phyloP scores from a whole-genome alignment of 2,797 vertebrate genomes.

The Glossophaga mutica region DNA sequence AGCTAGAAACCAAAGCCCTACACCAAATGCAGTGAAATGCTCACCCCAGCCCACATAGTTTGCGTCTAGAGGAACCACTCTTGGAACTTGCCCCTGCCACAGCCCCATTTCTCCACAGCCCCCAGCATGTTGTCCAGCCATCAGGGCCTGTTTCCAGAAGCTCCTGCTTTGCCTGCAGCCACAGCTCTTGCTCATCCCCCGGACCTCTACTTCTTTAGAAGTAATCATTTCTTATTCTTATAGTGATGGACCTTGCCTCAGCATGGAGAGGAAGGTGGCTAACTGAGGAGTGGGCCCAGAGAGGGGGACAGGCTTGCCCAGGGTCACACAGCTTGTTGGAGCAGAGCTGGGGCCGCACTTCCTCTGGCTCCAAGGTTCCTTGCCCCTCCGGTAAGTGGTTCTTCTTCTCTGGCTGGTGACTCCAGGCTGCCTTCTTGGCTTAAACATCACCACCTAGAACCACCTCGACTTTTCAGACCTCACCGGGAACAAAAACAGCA shows the following conservation, averaged over 20 bases:
- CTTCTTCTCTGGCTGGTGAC: background rate
- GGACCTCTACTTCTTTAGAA: background rate
- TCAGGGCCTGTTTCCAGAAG: background rate
- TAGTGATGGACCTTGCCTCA: background rate
- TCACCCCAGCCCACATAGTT: rapidly evolving
- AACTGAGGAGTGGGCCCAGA: background rate
- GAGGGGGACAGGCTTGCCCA: background rate
- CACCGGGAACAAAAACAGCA: background rate
- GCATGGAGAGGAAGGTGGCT: background rate
- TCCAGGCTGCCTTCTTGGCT: background rate
- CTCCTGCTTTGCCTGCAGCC: background rate
- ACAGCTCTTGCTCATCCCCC: background rate
- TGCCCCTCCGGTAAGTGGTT: no score
- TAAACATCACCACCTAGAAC: background rate
- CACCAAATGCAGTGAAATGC: background rate
- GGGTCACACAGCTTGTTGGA: background rate
- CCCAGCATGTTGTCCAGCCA: background rate
- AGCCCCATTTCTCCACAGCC: background rate
- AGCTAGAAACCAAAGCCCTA: background rate
- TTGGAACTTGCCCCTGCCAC: background rate
- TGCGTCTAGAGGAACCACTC: background rate
- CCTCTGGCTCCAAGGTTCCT: background rate
- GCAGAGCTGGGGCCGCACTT: background rate
- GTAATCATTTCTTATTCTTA: background rate
- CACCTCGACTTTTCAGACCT: background rate